Evolutionary conservation across 2,797 vertebrate species (phyloP).

Genomic region (Anniella stebbinsi): DNA sequence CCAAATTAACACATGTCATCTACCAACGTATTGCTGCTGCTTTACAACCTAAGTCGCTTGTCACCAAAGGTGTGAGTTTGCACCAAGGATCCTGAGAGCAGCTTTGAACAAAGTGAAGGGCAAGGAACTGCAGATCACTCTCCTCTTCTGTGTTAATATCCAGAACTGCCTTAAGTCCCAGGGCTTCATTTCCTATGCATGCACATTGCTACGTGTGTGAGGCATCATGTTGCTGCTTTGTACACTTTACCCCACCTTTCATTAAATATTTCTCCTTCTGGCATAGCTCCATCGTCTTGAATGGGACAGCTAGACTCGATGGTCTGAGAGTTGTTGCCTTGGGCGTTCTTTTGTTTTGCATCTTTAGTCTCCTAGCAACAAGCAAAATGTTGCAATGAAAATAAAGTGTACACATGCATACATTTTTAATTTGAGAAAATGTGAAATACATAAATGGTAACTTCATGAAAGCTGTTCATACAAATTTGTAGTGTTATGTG

Average conservation of each 20-base stretch:
- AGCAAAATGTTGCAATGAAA: not conserved
- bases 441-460: slow-evolving; percentile 1
- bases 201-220: not conserved
- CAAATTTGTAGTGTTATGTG: not conserved
- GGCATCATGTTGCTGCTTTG: not conserved
- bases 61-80: not conserved
- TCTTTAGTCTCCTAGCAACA: not conserved
- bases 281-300: not conserved
- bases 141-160: not conserved
- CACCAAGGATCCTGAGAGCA: not conserved
- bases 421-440: not conserved
- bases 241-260: not conserved
- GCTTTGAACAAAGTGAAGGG: not conserved
- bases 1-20: not conserved
- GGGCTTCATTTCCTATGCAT: not conserved
- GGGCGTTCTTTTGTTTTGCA: not conserved
- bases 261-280: not conserved
- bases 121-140: not conserved
- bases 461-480: not conserved
- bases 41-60: not conserved
- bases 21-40: not conserved
- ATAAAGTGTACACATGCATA: not conserved
- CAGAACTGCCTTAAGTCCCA: not conserved
- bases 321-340: not conserved
- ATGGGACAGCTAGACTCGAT: not conserved